Percentiles rank a stretch among this genome's conserved stretches.
Evolutionary conservation across 2,888 invertebrate genomes (phyloP).

Genomic region (Chalcis sispes): DNA sequence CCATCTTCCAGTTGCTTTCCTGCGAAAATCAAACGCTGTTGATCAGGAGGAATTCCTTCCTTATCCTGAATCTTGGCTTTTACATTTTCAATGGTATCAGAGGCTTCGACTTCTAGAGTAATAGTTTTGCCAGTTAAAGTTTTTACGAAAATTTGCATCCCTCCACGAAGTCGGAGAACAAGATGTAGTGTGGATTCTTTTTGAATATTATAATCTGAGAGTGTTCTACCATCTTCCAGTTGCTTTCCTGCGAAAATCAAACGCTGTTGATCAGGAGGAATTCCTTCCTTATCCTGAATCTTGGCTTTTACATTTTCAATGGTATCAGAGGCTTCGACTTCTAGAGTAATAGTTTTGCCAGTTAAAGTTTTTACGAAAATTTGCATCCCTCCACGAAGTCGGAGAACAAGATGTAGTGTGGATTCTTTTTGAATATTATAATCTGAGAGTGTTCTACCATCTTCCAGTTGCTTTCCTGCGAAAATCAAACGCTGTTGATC

Average conservation of each 20-base stretch:
- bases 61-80: conserved; percentile 95
- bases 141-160: conserved; percentile 94
- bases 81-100: conserved; percentile 96
- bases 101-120: conserved; percentile 94
- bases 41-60: conserved; percentile 90
- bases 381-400: conserved; percentile 66
- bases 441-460: conserved; percentile 64
- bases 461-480: conserved; percentile 65
- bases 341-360: no score
- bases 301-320: conserved; percentile 64
- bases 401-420: conserved; percentile 62
- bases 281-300: conserved; percentile 66
- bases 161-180: conserved; percentile 64
- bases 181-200: conserved; percentile 65
- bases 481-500: conserved; percentile 66
- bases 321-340: conserved; percentile 62
- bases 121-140: conserved; percentile 96
- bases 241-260: conserved; percentile 66
- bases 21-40: conserved; percentile 94
- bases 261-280: conserved; percentile 64
- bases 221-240: conserved; percentile 63
- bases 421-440: conserved; percentile 67
- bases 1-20: conserved; percentile 98
- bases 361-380: conserved; percentile 66
- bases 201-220: conserved; percentile 65